A percentile compares a stretch with the other conserved stretches of the same genome.
Evolutionary conservation across 1,140 invertebrate species (phyloP).

Genomic region (Listronotus bonariensis): DNA sequence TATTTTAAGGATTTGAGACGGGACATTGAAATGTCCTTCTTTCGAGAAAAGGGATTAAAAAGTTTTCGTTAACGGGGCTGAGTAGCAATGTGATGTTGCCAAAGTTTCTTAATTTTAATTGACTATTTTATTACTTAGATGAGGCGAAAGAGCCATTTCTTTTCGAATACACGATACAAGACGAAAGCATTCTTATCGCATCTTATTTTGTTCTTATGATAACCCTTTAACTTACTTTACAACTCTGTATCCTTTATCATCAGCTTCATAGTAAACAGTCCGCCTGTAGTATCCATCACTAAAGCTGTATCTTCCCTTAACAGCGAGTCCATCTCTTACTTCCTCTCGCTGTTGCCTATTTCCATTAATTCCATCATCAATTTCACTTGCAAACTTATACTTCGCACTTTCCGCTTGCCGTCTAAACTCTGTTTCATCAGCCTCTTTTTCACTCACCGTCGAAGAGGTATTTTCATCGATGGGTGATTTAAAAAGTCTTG

Average conservation of each 20-base stretch:
- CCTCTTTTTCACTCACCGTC: background rate
- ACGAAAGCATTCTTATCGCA: too few relatives aligned
- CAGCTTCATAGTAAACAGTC: slow-evolving; percentile 62
- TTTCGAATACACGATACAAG: too few relatives aligned
- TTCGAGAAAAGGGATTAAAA: too few relatives aligned
- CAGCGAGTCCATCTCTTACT: slow-evolving; percentile 57
- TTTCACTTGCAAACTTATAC: slow-evolving; percentile 58
- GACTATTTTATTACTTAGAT: too few relatives aligned
- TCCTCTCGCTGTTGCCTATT: slow-evolving; percentile 56
- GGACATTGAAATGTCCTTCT: too few relatives aligned
- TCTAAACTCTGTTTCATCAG: slow-evolving; percentile 20
- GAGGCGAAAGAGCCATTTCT: too few relatives aligned
- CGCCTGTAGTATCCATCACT: slow-evolving; percentile 60
- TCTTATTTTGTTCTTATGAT: too few relatives aligned
- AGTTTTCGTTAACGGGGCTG: too few relatives aligned
- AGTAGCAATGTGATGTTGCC: too few relatives aligned
- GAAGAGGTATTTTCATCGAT: background rate
- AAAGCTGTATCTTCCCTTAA: slow-evolving; percentile 61
- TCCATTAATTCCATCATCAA: slow-evolving; percentile 61
- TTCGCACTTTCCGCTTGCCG: slow-evolving; percentile 55
- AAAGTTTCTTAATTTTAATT: too few relatives aligned
- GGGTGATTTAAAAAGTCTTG: background rate
- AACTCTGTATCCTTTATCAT: slow-evolving; percentile 64
- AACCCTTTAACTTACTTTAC: slow-evolving; percentile 59
- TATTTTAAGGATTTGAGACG: too few relatives aligned